Percentiles rank a stretch among this genome's conserved stretches.
phyloP scores from a whole-genome alignment of 2,888 invertebrate species.

The Fragum fragum region DNA sequence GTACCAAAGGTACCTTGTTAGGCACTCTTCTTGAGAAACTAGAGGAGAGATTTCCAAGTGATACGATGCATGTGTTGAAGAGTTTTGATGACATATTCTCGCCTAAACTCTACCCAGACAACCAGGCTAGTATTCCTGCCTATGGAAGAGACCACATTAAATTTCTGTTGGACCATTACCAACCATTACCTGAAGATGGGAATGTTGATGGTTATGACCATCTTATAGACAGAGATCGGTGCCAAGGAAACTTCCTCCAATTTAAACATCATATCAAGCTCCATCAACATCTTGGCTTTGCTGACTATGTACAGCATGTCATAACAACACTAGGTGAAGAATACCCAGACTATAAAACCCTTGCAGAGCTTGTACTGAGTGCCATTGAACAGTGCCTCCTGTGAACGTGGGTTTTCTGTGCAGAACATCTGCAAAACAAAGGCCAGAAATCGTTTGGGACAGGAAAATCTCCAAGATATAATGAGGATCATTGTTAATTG shows the following conservation, averaged over 20 bases:
- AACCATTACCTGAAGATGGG: conserved; percentile 10
- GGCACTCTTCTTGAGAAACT: conserved; percentile 24
- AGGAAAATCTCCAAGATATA: conserved; percentile 14
- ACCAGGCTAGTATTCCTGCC: neutral
- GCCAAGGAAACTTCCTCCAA: conserved; percentile 2
- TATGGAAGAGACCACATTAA: conserved; percentile 5
- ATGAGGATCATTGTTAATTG: conserved; percentile 14
- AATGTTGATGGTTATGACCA: neutral
- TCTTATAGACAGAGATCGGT: conserved; percentile 17
- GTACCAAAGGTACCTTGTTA: conserved; percentile 8
- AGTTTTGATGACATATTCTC: conserved; percentile 27
- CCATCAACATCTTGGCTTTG: neutral
- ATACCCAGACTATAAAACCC: conserved; percentile 11
- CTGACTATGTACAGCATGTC: conserved; percentile 19
- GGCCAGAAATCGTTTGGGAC: conserved; percentile 18
- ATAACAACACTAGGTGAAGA: conserved; percentile 9
- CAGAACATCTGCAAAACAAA: conserved; percentile 14
- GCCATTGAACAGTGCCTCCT: conserved; percentile 21
- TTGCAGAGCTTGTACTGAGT: conserved; percentile 1
- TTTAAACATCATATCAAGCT: conserved; percentile 16
- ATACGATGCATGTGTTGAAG: conserved; percentile 23
- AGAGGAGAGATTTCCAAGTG: conserved; percentile 20
- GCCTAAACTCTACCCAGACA: conserved; percentile 25
- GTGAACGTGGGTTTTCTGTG: conserved; percentile 18
- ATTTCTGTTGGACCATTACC: conserved; percentile 22